phyloP scores from a whole-genome alignment of 2,113 vertebrate species.

The Centrocercus urophasianus region DNA sequence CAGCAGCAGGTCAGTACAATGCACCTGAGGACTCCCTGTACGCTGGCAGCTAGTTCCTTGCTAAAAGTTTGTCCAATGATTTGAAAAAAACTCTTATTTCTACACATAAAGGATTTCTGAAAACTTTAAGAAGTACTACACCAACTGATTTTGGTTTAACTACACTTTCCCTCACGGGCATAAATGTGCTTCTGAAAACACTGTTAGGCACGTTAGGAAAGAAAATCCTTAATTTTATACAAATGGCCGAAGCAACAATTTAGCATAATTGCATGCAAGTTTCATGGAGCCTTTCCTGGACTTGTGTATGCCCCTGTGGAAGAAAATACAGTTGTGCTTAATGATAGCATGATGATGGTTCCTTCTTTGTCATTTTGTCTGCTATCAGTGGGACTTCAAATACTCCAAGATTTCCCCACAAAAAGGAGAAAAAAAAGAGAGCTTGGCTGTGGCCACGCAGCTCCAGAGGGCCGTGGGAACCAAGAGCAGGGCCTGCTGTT shows the following conservation, averaged over 20 bases:
- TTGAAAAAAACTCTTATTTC: not conserved
- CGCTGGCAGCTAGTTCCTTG: not conserved
- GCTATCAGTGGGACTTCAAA: not conserved
- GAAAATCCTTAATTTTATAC: not conserved
- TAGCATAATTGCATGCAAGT: not conserved
- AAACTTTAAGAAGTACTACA: not conserved
- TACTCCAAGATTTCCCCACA: not conserved
- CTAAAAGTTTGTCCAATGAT: rapidly evolving
- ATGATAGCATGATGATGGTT: not conserved
- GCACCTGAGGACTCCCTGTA: not conserved
- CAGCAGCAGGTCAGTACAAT: not conserved
- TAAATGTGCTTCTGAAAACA: not conserved
- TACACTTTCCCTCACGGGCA: not conserved
- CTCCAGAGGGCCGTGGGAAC: not conserved
- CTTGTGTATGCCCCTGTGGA: not conserved
- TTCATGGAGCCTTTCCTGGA: not conserved
- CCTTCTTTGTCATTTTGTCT: not conserved
- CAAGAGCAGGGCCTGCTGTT: not conserved
- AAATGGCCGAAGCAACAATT: not conserved
- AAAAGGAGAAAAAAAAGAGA: not conserved
- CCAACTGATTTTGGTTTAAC: not conserved
- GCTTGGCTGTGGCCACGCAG: not conserved
- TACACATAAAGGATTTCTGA: not conserved
- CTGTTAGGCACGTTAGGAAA: not conserved
- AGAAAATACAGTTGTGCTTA: not conserved